Conservation (phyloP, 2,113 vertebrate species). For the Ptychochromis oligacanthus region DNA sequence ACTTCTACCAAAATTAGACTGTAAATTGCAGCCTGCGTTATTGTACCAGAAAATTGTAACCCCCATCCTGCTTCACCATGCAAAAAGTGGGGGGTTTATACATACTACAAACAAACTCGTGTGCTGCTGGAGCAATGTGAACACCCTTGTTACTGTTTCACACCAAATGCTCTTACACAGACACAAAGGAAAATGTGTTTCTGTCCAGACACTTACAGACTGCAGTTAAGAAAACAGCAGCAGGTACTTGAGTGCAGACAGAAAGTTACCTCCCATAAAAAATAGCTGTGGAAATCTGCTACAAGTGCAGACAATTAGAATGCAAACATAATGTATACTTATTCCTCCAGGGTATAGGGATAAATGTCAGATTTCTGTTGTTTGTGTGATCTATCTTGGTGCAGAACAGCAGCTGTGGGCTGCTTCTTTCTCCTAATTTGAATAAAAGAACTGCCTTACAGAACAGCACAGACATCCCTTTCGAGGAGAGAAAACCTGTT, state of each 20-base stretch:
- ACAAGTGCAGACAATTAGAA: neutral
- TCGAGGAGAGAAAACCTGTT: conserved; percentile 12
- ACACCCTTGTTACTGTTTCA: neutral
- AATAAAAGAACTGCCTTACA: neutral
- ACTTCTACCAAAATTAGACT: neutral
- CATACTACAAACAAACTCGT: neutral
- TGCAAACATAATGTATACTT: conserved; percentile 7
- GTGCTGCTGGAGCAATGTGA: neutral
- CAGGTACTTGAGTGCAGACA: conserved; percentile 4
- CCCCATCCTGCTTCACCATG: neutral
- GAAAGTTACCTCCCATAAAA: neutral
- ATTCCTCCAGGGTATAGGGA: conserved; percentile 3
- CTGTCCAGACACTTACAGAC: neutral
- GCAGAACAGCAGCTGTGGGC: neutral
- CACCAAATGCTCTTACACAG: neutral
- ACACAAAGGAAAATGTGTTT: neutral
- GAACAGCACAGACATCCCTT: neutral
- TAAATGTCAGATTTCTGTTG: conserved; percentile 20
- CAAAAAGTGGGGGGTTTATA: neutral
- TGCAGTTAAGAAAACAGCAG: neutral
- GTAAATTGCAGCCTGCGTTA: conserved; percentile 1
- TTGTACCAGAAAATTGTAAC: neutral
- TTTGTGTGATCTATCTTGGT: neutral
- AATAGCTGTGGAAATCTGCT: neutral
- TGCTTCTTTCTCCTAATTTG: neutral